phyloP scores from a whole-genome alignment of 2,888 invertebrate genomes.

The Nomada flava region DNA sequence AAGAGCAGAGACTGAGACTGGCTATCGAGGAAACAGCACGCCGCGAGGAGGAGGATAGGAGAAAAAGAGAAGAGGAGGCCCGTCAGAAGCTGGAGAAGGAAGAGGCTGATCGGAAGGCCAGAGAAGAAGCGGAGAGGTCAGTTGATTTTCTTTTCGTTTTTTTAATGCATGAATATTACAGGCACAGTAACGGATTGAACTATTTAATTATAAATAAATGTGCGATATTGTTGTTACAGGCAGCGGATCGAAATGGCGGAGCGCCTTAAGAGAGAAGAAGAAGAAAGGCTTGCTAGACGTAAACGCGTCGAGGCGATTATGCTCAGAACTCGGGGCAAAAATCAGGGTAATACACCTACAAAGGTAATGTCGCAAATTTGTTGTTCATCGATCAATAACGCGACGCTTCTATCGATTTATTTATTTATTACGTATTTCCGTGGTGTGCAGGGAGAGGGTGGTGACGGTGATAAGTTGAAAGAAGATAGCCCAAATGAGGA shows the following conservation, averaged over 20 bases:
- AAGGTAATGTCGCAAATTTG: constrained; percentile 79
- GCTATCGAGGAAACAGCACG: constrained; percentile 90
- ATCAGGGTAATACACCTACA: constrained; percentile 83
- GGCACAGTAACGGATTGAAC: not conserved
- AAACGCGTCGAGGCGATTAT: constrained; percentile 97
- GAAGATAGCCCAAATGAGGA: constrained; percentile 82
- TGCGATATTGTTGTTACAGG: constrained; percentile 77
- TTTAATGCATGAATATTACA: not conserved
- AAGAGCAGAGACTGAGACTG: constrained; percentile 93
- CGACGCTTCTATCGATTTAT: not conserved
- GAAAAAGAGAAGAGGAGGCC: constrained; percentile 88
- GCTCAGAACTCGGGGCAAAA: constrained; percentile 91
- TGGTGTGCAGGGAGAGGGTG: constrained; percentile 76
- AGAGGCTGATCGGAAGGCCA: constrained; percentile 91
- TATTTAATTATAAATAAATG: not conserved
- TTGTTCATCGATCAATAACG: not conserved
- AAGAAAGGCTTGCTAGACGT: constrained; percentile 93
- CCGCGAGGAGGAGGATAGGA: constrained; percentile 91
- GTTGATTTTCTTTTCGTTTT: constrained; percentile 9
- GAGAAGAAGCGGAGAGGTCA: constrained; percentile 92
- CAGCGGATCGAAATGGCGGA: constrained; percentile 93
- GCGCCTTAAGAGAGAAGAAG: constrained; percentile 93
- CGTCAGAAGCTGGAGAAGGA: constrained; percentile 89
- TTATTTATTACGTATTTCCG: not conserved
- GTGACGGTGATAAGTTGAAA: constrained; percentile 81